phyloP scores from a whole-genome alignment of 2,888 invertebrate species.

The Drosophila kanekoi region DNA sequence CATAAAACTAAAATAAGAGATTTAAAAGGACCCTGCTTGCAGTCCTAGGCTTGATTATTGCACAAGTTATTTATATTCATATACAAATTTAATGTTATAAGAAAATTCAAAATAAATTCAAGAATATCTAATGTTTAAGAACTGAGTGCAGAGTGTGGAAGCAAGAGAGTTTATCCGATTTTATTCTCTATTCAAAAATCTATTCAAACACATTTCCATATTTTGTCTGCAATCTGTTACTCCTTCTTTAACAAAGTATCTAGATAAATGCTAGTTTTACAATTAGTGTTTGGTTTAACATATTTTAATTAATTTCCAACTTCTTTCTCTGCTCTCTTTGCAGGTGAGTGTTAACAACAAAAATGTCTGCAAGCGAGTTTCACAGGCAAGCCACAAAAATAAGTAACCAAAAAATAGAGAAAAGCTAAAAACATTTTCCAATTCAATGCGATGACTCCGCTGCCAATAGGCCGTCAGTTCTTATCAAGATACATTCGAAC shows the following conservation, averaged over 20 bases:
- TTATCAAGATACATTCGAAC: constrained; percentile 61
- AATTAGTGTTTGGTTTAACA: constrained; percentile 5
- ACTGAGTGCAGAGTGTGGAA: too few relatives aligned
- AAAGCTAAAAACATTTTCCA: constrained; percentile 40
- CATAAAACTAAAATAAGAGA: not conserved
- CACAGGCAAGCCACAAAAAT: constrained; percentile 14
- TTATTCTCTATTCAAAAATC: too few relatives aligned
- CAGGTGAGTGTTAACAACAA: constrained; percentile 61
- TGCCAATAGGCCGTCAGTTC: constrained; percentile 57
- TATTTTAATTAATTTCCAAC: constrained; percentile 38
- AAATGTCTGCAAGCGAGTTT: not conserved
- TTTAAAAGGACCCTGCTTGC: not conserved
- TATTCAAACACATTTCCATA: not conserved
- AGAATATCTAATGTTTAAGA: too few relatives aligned
- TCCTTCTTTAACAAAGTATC: not conserved
- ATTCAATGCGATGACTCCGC: constrained; percentile 31
- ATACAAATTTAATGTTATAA: too few relatives aligned
- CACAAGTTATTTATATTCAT: too few relatives aligned
- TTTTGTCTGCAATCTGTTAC: too few relatives aligned
- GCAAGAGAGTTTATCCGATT: too few relatives aligned
- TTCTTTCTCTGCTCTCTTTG: constrained; percentile 31
- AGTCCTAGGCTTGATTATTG: too few relatives aligned
- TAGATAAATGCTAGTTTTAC: constrained; percentile 1
- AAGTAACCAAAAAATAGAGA: constrained; percentile 9
- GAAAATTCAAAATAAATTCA: not conserved